A percentile compares a stretch with the other conserved stretches of the same genome.
Evolutionary conservation across 2,797 vertebrate genomes (phyloP).

Genomic region (Sebastes cheni): DNA sequence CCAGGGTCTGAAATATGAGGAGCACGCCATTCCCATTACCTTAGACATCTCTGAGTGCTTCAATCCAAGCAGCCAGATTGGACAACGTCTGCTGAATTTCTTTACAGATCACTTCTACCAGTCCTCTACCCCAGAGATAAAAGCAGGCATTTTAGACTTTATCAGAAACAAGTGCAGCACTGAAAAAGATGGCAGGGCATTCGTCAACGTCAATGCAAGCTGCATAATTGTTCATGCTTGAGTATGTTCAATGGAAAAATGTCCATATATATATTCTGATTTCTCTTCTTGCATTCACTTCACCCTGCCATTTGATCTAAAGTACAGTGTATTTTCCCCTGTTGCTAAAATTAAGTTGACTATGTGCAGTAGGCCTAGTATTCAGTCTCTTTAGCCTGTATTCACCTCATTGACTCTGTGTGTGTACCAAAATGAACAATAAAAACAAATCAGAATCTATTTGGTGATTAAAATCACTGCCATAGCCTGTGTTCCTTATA

Average conservation of each 20-base stretch:
- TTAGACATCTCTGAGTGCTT: constrained; percentile 74
- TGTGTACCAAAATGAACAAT: not conserved
- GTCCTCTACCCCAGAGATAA: constrained; percentile 62
- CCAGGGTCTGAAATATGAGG: constrained; percentile 68
- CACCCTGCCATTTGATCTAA: not conserved
- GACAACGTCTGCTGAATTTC: constrained; percentile 64
- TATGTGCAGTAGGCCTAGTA: not conserved
- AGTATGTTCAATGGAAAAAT: not conserved
- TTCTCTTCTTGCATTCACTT: not conserved
- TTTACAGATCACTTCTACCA: constrained; percentile 68
- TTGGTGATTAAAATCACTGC: not conserved
- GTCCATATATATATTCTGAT: not conserved
- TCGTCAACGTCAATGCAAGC: constrained; percentile 32
- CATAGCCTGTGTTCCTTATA: too few species aligned
- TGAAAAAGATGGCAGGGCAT: constrained; percentile 59
- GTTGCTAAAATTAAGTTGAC: not conserved
- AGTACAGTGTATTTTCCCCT: not conserved
- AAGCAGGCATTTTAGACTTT: constrained; percentile 68
- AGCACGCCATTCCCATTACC: constrained; percentile 46
- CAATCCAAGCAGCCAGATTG: constrained; percentile 30
- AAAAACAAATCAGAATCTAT: not conserved
- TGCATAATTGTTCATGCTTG: constrained; percentile 67
- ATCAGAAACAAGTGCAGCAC: constrained; percentile 68
- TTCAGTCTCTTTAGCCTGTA: not conserved
- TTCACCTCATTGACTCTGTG: not conserved